Conservation (phyloP, 2,888 invertebrate species). For the Sphecodes monilicornis region DNA sequence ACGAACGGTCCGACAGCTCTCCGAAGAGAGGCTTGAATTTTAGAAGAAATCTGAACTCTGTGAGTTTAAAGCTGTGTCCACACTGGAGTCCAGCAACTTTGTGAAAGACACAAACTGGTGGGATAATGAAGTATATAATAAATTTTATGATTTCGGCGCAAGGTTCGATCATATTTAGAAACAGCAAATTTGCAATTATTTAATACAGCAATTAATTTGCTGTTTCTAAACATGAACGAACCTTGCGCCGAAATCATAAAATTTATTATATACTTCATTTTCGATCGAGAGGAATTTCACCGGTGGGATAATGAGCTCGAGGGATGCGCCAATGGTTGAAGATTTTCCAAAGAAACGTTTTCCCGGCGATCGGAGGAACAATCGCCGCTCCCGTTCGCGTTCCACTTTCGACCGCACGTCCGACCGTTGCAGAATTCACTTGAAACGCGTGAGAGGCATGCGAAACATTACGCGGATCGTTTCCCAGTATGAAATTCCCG, state of each 20-base stretch:
- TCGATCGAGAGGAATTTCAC: too few relatives aligned
- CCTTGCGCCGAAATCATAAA: too few relatives aligned
- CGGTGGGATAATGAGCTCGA: background rate
- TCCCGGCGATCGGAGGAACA: background rate
- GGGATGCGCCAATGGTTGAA: background rate
- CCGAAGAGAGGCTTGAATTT: background rate
- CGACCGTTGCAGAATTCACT: conserved; percentile 19
- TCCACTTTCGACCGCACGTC: conserved; percentile 19
- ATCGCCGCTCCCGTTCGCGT: conserved; percentile 1
- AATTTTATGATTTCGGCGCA: too few relatives aligned
- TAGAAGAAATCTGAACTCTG: background rate
- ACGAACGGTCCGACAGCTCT: background rate
- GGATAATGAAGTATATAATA: too few relatives aligned
- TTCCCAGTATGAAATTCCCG: conserved; percentile 61
- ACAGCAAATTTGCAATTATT: too few relatives aligned
- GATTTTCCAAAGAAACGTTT: background rate
- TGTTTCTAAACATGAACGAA: too few relatives aligned
- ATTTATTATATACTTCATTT: too few relatives aligned
- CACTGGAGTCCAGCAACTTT: too few relatives aligned
- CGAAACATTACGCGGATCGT: conserved; percentile 4
- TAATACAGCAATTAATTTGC: too few relatives aligned
- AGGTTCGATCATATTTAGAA: too few relatives aligned
- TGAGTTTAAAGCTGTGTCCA: too few relatives aligned
- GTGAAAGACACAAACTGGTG: too few relatives aligned
- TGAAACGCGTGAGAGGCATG: conserved; percentile 27